Evolutionary conservation across 2,797 vertebrate genomes (phyloP), one percentile per base, ranked within the genome.

Genomic region (Apogon talboti): DNA sequence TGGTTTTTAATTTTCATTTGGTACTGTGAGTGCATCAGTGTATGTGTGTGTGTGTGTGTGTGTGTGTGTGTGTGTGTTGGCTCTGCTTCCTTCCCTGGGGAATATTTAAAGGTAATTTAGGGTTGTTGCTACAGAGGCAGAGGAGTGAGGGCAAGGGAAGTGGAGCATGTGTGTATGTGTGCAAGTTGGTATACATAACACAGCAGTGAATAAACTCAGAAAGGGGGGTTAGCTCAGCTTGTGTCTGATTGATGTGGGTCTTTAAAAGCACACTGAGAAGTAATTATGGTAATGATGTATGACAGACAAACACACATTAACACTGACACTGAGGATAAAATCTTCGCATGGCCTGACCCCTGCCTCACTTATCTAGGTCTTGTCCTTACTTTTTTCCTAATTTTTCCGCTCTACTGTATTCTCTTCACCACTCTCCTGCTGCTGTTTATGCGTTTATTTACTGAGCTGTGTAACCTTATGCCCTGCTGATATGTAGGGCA

Each of bases 401-500:
- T 79, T 72, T 72, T 72, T 67, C 42, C 38, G 49, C 60, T 59
- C 33, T 68, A 30, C n/a, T 57, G 48, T 48, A 28, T 45, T 64
- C 47, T 63, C 62, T 42, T 48, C 58, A 21, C 19, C 55, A 28
- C 41, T 11, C 52, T 63, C 54, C 66, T n/a, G 11, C 62, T 67
- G 58, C 67, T 76, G 72, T 78, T 69, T 82, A 40, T 83, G 69
- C 92, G 86, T 91, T 91, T 90, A 89, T 90, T 91, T 87, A 84
- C 82, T 66, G 66, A 88, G 80, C 78, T 80, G 69, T 86, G 90
- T 91, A 92, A 93, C 87, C 86, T 90, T 89, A 92, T 86, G 88
- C 91, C 87, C 74, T 75, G 66, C 77, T 83, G 79, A 90, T 91
- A 89, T 92, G 84, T 91, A 88, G 81, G 90, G 66, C 86, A 84